phyloP scores from a whole-genome alignment of 1,140 invertebrate species.

The Phortica variegata region DNA sequence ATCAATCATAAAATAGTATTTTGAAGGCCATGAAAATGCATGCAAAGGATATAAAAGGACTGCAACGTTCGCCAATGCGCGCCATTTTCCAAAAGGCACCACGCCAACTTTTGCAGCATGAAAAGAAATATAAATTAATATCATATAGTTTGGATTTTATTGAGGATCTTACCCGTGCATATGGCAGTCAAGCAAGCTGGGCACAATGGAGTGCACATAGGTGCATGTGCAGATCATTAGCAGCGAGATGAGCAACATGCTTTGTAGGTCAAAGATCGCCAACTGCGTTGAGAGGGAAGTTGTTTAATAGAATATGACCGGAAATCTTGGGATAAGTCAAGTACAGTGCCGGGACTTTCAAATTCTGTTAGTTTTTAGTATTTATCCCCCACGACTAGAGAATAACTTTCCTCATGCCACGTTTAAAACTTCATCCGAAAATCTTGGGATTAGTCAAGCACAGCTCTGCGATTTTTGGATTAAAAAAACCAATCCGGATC shows the following conservation, averaged over 20 bases:
- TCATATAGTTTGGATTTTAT: not conserved
- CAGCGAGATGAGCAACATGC: conserved; percentile 2
- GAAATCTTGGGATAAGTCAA: not conserved
- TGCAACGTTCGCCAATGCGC: conserved; percentile 3
- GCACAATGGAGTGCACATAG: conserved; percentile 4
- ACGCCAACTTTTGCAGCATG: conserved; percentile 2
- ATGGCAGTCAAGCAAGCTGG: conserved; percentile 8
- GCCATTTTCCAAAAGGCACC: conserved; percentile 11
- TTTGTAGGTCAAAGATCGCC: conserved; percentile 1
- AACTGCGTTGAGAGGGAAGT: not conserved
- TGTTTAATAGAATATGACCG: not conserved
- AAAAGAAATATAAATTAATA: not conserved
- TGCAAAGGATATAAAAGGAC: conserved; percentile 7
- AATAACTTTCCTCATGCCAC: too few species aligned
- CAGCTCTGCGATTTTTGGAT: too few species aligned
- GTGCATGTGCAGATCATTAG: conserved; percentile 9
- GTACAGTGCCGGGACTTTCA: not conserved
- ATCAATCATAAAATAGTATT: too few species aligned
- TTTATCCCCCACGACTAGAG: too few species aligned
- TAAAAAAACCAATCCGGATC: too few species aligned
- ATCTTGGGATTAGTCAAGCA: too few species aligned
- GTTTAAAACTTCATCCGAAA: too few species aligned
- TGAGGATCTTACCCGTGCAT: not conserved
- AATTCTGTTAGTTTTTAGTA: conserved; percentile 4
- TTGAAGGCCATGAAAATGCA: conserved; percentile 7